Base-by-base conservation (phyloP, 2,888 invertebrate genomes). In the Tinea pellionella region DNA sequence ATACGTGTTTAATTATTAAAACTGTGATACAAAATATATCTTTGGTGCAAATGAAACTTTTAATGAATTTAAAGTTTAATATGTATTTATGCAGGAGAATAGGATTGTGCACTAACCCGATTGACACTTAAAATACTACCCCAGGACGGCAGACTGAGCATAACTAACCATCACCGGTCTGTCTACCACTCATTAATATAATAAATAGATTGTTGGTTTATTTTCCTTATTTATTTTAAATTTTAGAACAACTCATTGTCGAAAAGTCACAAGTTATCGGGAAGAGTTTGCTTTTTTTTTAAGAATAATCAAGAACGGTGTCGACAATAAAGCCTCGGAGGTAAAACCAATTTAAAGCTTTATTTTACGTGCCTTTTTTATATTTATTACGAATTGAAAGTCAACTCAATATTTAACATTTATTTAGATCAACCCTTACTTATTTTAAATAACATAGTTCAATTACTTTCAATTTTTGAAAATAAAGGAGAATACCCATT, bases 311-410 rank as follows among this genome's bases (percentile, higher is more conserved):
- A 16, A n/a, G 55, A 55, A 13, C 32, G 32, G 32, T 24, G 57
- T 6, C 32, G 32, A 32, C 57, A 57, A 32, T 32, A 2, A 12
- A 3, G 57, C 15, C 57, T 32, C 32, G 32, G 11, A 30, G 32
- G n/a, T 7, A 12, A 57, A 57, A 32, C 57, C 57, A 57, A 57
- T 57, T 57, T 57, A 12, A 32, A 57, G 57, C 57, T 30, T 57
- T 32, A 13, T 32, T 12, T 19, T 55, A 55, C 24, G 29, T 55
- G 55, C 55, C 24, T 55, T 55, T 55, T 24, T 24, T 12, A 2
- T 24, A 55, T 19, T 55, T 19, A 19, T 55, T 55, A 19, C n/a
- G 9, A 55, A 15, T 47, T 47, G 47, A 15, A 47, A 47, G 47
- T 16, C 9, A 37, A 6, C 9, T 6, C 9, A 24, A 37, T 37